Evolutionary conservation across 2,797 vertebrate species (phyloP), one percentile per base, ranked within the genome.

Genomic region (Hypotaenidia okinawae): DNA sequence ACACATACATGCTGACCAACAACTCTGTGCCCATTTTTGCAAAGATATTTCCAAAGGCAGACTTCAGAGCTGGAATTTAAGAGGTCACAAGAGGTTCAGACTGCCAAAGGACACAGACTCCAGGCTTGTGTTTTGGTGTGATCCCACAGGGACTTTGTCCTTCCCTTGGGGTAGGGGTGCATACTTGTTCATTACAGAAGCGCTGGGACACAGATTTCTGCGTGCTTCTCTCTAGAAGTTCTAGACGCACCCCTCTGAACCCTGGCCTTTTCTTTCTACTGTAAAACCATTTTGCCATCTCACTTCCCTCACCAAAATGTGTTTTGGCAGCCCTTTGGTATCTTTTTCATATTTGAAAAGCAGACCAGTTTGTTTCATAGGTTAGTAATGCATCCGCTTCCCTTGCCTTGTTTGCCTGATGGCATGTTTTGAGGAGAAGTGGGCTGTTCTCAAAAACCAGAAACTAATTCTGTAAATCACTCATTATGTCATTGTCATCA

Each of bases 331-430:
- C 39, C 22, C 23, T 62, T 79, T 30, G 73, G 18, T 76, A 18
- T 79, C 76, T 70, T 73, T 68, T 82, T 77, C 66, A 25, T 27
- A 37, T 49, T 84, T 86, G 79, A 93, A 92, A 94, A 90, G 76
- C 79, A 92, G 83, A 82, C 62, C 69, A 59, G 47, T 54, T 80
- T 58, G 45, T 63, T 90, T 84, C 62, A 52, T 5, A 33, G 69
- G 8, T 45, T 66, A 54, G 35, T 66, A 87, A 59, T 15, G 52
- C 51, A 66, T 49, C 63, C 2, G 0, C 24, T 63, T 79, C 64
- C 74, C 35, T 77, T 43, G 75, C 32, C 64, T 80, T 57, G 37
- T 32, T 76, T 89, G 59, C 41, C 51, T 85, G 81, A 49, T 33
- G 18, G 45, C 4, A 10, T 58, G 27, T 39, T 68, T 35, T 27